Conservation (phyloP, 2,888 invertebrate genomes). For the Cataglyphis livida region DNA sequence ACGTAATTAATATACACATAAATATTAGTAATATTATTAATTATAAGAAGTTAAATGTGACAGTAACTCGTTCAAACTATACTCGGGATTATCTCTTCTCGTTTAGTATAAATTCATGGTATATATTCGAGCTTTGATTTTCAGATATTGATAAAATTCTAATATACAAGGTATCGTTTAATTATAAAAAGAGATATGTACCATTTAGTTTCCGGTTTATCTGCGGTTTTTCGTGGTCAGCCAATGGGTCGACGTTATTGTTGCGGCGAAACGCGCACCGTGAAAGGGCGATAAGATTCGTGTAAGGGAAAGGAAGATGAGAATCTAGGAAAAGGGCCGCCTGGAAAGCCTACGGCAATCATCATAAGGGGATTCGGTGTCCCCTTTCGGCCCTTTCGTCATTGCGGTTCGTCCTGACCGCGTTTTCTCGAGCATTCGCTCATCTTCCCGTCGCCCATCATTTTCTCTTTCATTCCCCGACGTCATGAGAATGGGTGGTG, state of each 20-base stretch:
- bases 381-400: slow-evolving; percentile 69
- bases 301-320: slow-evolving; percentile 63
- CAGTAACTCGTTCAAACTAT: neutral
- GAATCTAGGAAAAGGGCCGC: slow-evolving; percentile 70
- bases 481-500: slow-evolving; percentile 29
- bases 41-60: neutral
- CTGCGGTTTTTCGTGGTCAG: slow-evolving; percentile 51
- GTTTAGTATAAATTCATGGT: neutral
- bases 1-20: neutral
- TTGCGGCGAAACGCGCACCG: slow-evolving; percentile 61
- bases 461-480: slow-evolving; percentile 28
- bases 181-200: slow-evolving; percentile 13
- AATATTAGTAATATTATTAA: neutral
- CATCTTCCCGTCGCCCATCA: slow-evolving; percentile 53
- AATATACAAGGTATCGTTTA: neutral
- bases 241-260: slow-evolving; percentile 58
- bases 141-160: neutral
- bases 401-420: slow-evolving; percentile 56
- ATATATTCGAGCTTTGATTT: neutral
- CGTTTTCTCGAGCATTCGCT: slow-evolving; percentile 51
- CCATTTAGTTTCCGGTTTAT: slow-evolving; percentile 58
- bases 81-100: neutral
- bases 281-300: slow-evolving; percentile 69
- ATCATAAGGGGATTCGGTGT: slow-evolving; percentile 77
- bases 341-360: slow-evolving; percentile 77